Evolutionary conservation across 2,113 vertebrate species (phyloP), one percentile per base, ranked within the genome.

Genomic region (Nyctereutes procyonoides): DNA sequence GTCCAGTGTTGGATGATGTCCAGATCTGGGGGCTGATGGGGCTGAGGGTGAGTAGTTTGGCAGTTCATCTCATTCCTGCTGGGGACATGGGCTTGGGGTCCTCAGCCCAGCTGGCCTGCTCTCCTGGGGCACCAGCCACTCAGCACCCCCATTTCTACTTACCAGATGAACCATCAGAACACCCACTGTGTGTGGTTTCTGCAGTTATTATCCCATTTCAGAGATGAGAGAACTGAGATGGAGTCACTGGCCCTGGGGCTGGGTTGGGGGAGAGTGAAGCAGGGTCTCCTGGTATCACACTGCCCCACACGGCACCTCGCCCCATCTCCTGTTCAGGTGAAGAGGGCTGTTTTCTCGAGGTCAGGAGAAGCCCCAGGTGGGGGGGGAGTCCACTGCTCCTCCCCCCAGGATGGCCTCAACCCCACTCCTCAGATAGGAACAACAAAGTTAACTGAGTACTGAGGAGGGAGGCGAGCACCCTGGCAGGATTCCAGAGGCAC

Each of bases 151-250:
- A 30, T 84, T 71, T 94, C 81, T 93, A 69, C 90, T 80, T 76
- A 95, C 35, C 87, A 90, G 53, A 63, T 12, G 28, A 56, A 85
- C 48, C 85, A 77, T 80, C 48, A 71, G 84, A 88, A 94, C 88
- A 90, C n/a, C 77, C 38, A 35, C 92, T 79, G 71, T 62, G 77
- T 81, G 91, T 82, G 94, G 84, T 58, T 94, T 84, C 90, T 90
- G 43, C 71, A 56, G 96, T 88, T 95, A 96, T 96, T 93, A 95
- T 94, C 96, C 98, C 97, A 96, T 97, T 98, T 96, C 88, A 97
- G 96, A 98, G 96, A 94, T 91, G 76, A 90, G 90, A 98, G 94
- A 94, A 95, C 93, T 88, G 94, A 97, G 93, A 76, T 53, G 71
- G 90, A 96, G 81, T 96, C 94, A 62, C 32, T 80, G 76, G 94